These are phyloP conservation scores for Tetraodon nigroviridis DNA, from an alignment of 2,113 vertebrate species.

Conservation along the genomic window DNA sequence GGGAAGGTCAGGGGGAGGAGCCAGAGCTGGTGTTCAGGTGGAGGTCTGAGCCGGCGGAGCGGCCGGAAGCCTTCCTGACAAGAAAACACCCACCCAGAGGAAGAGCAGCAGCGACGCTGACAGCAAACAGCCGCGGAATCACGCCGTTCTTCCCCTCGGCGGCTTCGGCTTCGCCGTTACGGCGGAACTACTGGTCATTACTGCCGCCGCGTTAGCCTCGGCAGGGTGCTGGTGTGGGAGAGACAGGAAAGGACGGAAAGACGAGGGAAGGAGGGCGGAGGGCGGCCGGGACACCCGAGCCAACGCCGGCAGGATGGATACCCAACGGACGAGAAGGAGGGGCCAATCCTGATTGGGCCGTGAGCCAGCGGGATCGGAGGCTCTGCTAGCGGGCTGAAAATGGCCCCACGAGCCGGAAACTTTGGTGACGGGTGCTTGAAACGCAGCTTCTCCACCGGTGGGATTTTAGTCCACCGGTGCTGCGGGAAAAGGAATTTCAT, in stretches of 20 bases:
- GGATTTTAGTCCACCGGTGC: too few species aligned
- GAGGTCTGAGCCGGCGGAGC: too few species aligned
- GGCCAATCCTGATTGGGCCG: conserved; percentile 7
- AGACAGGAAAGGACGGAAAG: conserved; percentile 31
- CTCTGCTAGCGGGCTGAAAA: background rate
- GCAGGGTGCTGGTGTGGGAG: conserved; percentile 50
- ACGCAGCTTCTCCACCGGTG: background rate
- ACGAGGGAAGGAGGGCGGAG: conserved; percentile 40
- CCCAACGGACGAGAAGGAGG: background rate
- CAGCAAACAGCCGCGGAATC: too few species aligned
- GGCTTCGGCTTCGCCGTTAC: too few species aligned
- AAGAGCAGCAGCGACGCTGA: too few species aligned
- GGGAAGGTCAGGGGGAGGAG: background rate
- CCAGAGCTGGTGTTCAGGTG: too few species aligned
- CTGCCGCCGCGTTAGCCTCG: too few species aligned
- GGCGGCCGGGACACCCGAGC: conserved; percentile 43
- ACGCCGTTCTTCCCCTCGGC: too few species aligned
- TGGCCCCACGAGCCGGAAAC: background rate
- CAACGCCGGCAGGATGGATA: conserved; percentile 49
- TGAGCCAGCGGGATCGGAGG: background rate
- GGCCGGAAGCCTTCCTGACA: background rate
- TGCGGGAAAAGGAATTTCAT: too few species aligned
- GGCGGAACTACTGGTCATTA: too few species aligned
- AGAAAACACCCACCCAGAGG: background rate
- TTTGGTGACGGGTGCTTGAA: too few species aligned